These are phyloP conservation scores for Poecilia wingei DNA, from an alignment of 2,797 vertebrate genomes.

Conservation along the genomic window DNA sequence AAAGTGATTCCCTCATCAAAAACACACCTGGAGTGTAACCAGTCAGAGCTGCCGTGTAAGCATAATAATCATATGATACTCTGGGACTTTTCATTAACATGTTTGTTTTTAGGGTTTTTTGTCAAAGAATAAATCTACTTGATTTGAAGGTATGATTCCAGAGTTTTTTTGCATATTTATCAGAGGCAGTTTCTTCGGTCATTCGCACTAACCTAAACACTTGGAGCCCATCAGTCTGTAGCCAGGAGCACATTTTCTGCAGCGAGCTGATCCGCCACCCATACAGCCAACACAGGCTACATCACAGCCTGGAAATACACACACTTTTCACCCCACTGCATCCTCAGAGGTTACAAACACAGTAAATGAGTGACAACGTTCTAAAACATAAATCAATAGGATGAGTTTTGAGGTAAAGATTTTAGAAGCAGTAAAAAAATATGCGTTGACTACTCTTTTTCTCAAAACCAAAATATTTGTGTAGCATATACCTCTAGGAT, in stretches of 20 bases:
- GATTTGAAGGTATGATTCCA: neutral
- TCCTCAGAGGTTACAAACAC: neutral
- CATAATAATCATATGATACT: neutral
- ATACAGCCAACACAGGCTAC: constrained; percentile 91
- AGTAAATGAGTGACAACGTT: neutral
- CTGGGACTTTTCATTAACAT: neutral
- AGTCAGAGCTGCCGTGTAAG: too few species aligned
- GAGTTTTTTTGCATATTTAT: neutral
- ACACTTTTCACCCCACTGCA: neutral
- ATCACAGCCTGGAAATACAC: constrained; percentile 84
- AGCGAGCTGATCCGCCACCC: constrained; percentile 89
- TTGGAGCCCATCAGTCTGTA: constrained; percentile 88
- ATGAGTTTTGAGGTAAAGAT: neutral
- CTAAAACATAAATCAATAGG: neutral
- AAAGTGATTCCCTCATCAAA: too few species aligned
- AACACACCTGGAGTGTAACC: too few species aligned
- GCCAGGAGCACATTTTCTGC: constrained; percentile 91
- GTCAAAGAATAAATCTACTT: neutral
- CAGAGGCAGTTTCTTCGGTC: neutral
- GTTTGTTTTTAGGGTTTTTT: too few species aligned
- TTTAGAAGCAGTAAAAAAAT: neutral
- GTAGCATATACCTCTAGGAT: too few species aligned
- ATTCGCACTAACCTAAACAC: constrained; percentile 85
- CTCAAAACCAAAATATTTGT: too few species aligned
- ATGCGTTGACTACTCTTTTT: neutral